Percentiles rank a stretch among this genome's conserved stretches.
Evolutionary conservation across 2,797 vertebrate species (phyloP).

Genomic region (Chelon auratus): DNA sequence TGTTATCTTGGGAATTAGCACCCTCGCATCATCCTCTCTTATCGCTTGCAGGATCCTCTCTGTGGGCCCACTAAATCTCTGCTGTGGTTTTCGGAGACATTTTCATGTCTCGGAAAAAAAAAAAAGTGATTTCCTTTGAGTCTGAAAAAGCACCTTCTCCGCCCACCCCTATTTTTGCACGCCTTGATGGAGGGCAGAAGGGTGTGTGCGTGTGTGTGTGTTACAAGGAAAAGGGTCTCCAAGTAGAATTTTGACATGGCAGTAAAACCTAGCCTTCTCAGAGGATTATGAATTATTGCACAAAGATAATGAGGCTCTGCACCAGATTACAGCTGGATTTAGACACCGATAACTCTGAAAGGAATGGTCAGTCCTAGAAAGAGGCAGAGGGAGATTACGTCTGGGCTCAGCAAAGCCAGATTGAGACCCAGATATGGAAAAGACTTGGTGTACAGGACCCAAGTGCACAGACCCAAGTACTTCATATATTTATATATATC

Average conservation of each 20-base stretch:
- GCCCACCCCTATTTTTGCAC: conserved; percentile 39
- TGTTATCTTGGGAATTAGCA: conserved; percentile 79
- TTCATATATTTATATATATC: not conserved
- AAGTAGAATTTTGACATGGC: conserved; percentile 55
- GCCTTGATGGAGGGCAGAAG: conserved; percentile 37
- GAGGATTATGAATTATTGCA: conserved; percentile 72
- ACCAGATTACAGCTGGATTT: conserved; percentile 45
- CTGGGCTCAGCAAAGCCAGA: conserved; percentile 5
- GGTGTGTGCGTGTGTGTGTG: conserved; percentile 49
- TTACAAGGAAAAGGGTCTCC: conserved; percentile 44
- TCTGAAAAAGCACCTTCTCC: conserved; percentile 34
- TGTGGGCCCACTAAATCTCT: conserved; percentile 52
- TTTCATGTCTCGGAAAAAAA: conserved; percentile 41
- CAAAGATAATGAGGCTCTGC: conserved; percentile 60
- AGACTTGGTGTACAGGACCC: conserved; percentile 1
- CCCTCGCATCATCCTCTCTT: conserved; percentile 64
- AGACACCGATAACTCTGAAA: conserved; percentile 43
- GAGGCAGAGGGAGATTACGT: conserved; percentile 16
- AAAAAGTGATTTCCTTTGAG: conserved; percentile 60
- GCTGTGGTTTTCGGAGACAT: conserved; percentile 39
- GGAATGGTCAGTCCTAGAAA: conserved; percentile 24
- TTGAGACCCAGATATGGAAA: conserved; percentile 4
- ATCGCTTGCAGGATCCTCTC: conserved; percentile 63
- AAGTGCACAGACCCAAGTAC: not conserved
- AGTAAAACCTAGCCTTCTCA: conserved; percentile 35